Evolutionary conservation across 2,888 invertebrate species (phyloP).

Genomic region (Icerya purchasi): DNA sequence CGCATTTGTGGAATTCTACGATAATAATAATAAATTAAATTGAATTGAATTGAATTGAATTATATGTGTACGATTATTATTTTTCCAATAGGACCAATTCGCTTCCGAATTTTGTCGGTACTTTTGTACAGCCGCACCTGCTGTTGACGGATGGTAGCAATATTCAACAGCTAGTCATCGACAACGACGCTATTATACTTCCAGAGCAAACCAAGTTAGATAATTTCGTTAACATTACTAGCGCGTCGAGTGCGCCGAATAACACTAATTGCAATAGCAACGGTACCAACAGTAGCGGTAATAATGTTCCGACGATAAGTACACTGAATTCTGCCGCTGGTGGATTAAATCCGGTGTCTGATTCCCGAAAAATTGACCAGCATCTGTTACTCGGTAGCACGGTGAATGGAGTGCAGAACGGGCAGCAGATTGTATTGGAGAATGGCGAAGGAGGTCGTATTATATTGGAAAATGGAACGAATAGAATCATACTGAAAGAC

Average conservation of each 20-base stretch:
- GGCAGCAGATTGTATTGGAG: conserved; percentile 2
- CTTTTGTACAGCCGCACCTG: conserved; percentile 24
- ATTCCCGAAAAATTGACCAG: conserved; percentile 25
- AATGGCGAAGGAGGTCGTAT: neutral
- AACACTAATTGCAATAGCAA: conserved; percentile 1
- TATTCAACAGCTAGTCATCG: conserved; percentile 11
- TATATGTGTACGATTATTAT: too few species aligned
- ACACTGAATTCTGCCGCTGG: neutral
- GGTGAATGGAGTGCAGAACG: neutral
- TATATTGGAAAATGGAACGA: neutral
- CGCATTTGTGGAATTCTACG: too few species aligned
- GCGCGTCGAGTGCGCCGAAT: conserved; percentile 5
- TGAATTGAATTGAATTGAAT: too few species aligned
- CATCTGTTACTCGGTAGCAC: conserved; percentile 28
- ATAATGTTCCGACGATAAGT: neutral
- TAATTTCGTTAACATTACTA: conserved; percentile 7
- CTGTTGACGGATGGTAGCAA: conserved; percentile 11
- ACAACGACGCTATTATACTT: conserved; percentile 9
- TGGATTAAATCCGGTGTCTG: neutral
- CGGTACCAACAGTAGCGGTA: neutral
- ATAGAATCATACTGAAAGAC: neutral
- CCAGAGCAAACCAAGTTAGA: conserved; percentile 3
- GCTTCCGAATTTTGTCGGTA: conserved; percentile 35
- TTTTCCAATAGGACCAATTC: conserved; percentile 27
- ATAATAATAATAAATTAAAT: too few species aligned